These are phyloP conservation scores for Gyrodactylus bullatarudis DNA, from an alignment of 1,140 invertebrate species.

Conservation along the genomic window DNA sequence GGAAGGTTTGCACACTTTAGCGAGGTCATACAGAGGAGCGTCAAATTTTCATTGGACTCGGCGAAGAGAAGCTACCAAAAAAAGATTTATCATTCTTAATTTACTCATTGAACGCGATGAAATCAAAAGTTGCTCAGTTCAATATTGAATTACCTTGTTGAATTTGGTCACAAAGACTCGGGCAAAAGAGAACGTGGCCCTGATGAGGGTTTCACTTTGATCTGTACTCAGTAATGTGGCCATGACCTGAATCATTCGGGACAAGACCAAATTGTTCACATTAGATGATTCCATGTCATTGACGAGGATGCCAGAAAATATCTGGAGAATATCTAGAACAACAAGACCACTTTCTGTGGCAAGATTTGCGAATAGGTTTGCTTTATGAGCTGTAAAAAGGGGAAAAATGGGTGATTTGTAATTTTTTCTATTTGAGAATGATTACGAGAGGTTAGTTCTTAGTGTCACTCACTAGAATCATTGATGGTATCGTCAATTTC, in stretches of 20 bases:
- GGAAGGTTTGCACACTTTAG: neutral
- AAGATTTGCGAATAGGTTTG: slow-evolving; percentile 42
- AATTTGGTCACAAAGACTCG: neutral
- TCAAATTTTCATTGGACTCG: neutral
- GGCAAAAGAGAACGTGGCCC: neutral
- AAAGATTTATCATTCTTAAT: neutral
- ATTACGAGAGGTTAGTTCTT: no score
- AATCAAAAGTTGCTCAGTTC: neutral
- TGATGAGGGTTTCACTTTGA: neutral
- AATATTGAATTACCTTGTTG: neutral
- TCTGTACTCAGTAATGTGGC: neutral
- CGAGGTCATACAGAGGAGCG: neutral
- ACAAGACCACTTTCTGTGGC: slow-evolving; percentile 56
- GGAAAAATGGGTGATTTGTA: no score
- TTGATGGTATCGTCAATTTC: neutral
- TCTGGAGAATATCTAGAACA: slow-evolving; percentile 42
- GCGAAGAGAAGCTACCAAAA: neutral
- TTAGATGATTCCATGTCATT: neutral
- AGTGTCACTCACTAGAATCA: neutral
- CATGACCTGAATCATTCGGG: neutral
- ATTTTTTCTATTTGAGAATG: no score
- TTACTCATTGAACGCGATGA: neutral
- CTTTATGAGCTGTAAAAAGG: slow-evolving; percentile 20
- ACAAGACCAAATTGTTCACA: neutral
- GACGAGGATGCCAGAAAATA: slow-evolving; percentile 43